These are phyloP conservation scores for Bergia sp. DNA, from an alignment of 92 coral and sea anemone genomes.

Conservation along the genomic window DNA sequence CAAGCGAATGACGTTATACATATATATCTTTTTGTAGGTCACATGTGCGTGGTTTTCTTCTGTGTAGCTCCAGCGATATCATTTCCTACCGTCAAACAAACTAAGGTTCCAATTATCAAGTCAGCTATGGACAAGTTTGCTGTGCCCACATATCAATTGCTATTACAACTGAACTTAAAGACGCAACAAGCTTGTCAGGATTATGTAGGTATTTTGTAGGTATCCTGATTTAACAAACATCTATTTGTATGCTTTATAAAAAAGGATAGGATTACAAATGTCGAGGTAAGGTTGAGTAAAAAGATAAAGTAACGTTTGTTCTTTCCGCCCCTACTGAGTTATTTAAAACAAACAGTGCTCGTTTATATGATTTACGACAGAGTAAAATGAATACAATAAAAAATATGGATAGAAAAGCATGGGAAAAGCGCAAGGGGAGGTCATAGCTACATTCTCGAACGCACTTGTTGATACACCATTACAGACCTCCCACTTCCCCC, in stretches of 20 bases:
- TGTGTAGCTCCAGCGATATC: neutral
- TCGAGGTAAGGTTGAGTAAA: neutral
- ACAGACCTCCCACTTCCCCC: too few species aligned
- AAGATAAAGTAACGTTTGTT: neutral
- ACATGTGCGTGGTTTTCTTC: neutral
- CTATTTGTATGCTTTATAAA: neutral
- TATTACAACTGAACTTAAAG: neutral
- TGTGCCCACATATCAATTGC: neutral
- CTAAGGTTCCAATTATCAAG: neutral
- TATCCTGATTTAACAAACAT: neutral
- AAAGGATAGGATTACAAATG: neutral
- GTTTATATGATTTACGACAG: neutral
- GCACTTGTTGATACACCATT: too few species aligned
- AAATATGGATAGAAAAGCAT: too few species aligned
- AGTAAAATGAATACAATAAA: too few species aligned
- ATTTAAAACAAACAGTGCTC: neutral
- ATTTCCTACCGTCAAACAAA: neutral
- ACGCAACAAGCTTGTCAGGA: neutral
- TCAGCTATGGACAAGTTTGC: neutral
- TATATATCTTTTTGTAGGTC: neutral
- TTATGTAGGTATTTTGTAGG: neutral
- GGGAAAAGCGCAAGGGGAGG: too few species aligned
- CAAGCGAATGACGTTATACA: too few species aligned
- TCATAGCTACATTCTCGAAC: too few species aligned
- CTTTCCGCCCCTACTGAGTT: neutral